Evolutionary conservation across 2,888 invertebrate genomes (phyloP), one percentile per base, ranked within the genome.

Genomic region (Agrotis puta): DNA sequence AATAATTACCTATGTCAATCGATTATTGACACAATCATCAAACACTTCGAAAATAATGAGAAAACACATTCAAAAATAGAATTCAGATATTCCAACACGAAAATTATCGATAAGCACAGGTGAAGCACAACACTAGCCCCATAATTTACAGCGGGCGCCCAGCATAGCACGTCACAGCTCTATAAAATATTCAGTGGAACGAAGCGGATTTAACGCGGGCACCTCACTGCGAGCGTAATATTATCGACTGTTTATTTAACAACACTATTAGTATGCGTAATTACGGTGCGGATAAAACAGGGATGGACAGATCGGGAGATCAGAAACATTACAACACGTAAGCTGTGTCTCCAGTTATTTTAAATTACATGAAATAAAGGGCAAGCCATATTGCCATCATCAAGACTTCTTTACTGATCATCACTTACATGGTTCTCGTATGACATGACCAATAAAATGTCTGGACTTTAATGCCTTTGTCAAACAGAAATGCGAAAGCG

Each of bases 151-250:
- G 72, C 83, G 83, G 72, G 83, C 81, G 84, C 84, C 84, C 81
- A 84, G 80, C 84, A 82, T 82, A 81, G 83, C 76, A 82, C 87
- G 88, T 88, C 88, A 84, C 88, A 81, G 79, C 79, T 70, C 84
- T 85, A 89, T 93, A 89, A 92, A 93, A 92, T 93, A 93, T 93
- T 92, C 90, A 92, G 83, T 84, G 82, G 87, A 90, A 87, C 88
- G 88, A 87, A 85, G 88, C 85, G 90, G 91, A 92, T 93, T 92
- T 92, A 91, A 91, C 88, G 83, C 85, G 73, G 57, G 77, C 74
- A 66, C 85, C 82, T 77, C 68, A 73, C 66, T 74, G 71, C 59
- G 56, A 65, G 73, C 61, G 64, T 72, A 83, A 86, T 88, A 87
- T 83, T 88, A 90, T 87, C 85, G 86, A 87, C 77, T 86, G 85